Evolutionary conservation across 2,888 invertebrate species (phyloP), one percentile per base, ranked within the genome.

Genomic region (Phortica magna): DNA sequence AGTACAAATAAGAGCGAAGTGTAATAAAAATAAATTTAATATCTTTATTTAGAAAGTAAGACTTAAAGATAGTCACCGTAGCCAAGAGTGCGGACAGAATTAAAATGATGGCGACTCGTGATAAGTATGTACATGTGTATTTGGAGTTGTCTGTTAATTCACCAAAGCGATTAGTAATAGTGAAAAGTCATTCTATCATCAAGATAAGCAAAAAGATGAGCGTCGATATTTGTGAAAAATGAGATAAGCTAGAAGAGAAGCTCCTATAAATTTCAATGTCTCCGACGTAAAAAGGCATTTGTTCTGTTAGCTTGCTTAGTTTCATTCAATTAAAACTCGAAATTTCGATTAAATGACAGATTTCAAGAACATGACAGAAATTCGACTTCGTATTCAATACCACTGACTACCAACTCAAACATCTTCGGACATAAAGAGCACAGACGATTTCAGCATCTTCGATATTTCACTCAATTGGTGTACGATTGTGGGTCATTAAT

Each of bases 401-500:
- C 7, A 79, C 81, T 74, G 94, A 94, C 85, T 94, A 94, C 91
- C 61, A 6, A 64, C 75, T n/a, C 42, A 70, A 1, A 22, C 31
- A 1, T 7, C 19, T 31, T 42, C 31, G 7, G 64, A 9, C 31
- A 42, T 17, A 10, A 14, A 19, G 31, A 2, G 12, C 70, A 1
- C 72, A 12, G 79, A 76, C 0, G 55, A 74, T 14, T 89, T 88
- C 67, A 87, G 90, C 41, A 84, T 95, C 7, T 94, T 93, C 79
- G 92, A 93, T 12, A 84, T 95, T 64, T 94, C 94, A 0, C 94
- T 94, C 87, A 93, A 94, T 88, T 94, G 94, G 92, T 94, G 94
- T 83, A 91, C 93, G 0, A 78, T 92, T 0, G 82, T 93, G 3
- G 94, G 94, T 0, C n/a, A n/a, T n/a, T n/a, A n/a, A n/a, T n/a